phyloP scores from a whole-genome alignment of 2,797 vertebrate genomes.

The Notoglanidium macrostoma region DNA sequence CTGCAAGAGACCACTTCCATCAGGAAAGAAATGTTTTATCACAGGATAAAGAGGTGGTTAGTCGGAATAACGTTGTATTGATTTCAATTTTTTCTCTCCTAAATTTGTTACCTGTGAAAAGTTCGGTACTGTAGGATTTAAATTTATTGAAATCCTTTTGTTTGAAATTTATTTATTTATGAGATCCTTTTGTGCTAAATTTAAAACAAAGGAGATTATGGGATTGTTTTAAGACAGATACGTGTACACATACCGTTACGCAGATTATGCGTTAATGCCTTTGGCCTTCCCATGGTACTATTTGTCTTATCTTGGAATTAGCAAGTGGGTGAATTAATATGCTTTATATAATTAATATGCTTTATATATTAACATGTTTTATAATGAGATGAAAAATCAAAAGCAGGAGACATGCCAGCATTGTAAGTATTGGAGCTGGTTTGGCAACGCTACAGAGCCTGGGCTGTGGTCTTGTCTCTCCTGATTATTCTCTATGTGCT shows the following conservation, averaged over 20 bases:
- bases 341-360: slow-evolving; percentile 5
- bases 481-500: slow-evolving; percentile 40
- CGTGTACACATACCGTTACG: not conserved
- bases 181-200: not conserved
- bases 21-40: not conserved
- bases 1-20: not conserved
- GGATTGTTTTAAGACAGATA: not conserved
- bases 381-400: not conserved
- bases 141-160: not conserved
- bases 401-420: not conserved
- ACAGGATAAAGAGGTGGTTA: not conserved
- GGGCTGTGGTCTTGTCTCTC: slow-evolving; percentile 36
- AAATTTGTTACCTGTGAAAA: not conserved
- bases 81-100: not conserved
- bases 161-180: not conserved
- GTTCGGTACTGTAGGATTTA: not conserved
- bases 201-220: not conserved
- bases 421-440: slow-evolving; percentile 9
- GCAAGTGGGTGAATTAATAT: not conserved
- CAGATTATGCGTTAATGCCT: not conserved
- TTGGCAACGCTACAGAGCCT: slow-evolving; percentile 32
- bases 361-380: slow-evolving; percentile 8
- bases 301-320: not conserved
- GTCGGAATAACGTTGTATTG: not conserved
- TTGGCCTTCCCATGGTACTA: not conserved